Evolutionary conservation across 1,140 invertebrate genomes (phyloP).

Genomic region (Anastrepha ludens): DNA sequence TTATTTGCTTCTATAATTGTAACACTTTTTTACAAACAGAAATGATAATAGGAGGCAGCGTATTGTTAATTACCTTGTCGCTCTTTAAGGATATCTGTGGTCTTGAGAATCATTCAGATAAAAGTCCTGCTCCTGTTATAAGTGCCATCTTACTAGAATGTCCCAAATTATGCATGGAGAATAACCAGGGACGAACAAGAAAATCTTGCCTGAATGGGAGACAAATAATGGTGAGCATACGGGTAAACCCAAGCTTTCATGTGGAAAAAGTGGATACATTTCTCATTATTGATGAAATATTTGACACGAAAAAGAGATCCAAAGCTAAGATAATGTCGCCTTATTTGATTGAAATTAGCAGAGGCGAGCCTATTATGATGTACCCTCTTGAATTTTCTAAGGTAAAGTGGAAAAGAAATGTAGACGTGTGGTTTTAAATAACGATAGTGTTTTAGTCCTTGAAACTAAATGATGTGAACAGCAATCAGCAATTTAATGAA

Average conservation of each 20-base stretch:
- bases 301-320: slow-evolving; percentile 6
- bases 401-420: slow-evolving; percentile 19
- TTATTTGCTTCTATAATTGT: background rate
- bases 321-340: slow-evolving; percentile 55
- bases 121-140: background rate
- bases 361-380: slow-evolving; percentile 56
- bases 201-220: background rate
- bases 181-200: background rate
- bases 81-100: background rate
- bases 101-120: background rate
- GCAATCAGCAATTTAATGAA: background rate
- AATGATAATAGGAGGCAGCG: background rate
- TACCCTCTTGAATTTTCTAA: slow-evolving; percentile 56
- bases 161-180: background rate
- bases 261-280: slow-evolving; percentile 53
- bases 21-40: background rate
- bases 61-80: background rate
- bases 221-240: slow-evolving; percentile 55
- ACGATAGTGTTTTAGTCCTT: background rate
- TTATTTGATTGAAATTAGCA: slow-evolving; percentile 55
- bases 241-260: slow-evolving; percentile 53
- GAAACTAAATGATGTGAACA: background rate
- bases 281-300: slow-evolving; percentile 55
- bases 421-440: background rate
- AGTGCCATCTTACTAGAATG: slow-evolving; percentile 55